Conservation (phyloP, 2,113 vertebrate species). For the Coturnix japonica region DNA sequence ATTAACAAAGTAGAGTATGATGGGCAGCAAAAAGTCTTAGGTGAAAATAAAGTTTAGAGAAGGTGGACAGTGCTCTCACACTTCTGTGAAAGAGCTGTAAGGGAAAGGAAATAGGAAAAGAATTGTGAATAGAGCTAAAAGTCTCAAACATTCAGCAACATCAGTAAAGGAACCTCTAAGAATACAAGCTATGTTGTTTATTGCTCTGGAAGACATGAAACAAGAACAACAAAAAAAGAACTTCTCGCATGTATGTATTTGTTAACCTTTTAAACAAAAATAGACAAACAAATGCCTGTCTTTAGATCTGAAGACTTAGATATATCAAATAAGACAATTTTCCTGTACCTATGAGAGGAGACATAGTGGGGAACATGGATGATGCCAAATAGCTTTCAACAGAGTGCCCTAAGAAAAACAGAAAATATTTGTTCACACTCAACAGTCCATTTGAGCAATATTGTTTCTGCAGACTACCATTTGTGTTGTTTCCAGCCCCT, state of each 20-base stretch:
- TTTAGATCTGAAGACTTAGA: background rate
- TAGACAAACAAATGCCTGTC: background rate
- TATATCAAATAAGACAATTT: background rate
- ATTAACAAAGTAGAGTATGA: background rate
- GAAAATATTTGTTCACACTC: slow-evolving; percentile 62
- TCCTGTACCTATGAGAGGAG: background rate
- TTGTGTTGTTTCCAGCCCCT: slow-evolving; percentile 57
- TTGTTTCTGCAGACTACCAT: slow-evolving; percentile 44
- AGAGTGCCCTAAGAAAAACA: slow-evolving; percentile 50
- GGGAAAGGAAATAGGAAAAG: background rate
- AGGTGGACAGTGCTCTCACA: background rate
- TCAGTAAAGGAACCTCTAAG: background rate
- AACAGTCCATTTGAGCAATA: slow-evolving; percentile 56
- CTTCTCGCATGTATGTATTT: background rate
- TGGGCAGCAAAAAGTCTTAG: background rate
- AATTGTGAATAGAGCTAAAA: background rate
- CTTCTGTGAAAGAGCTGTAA: background rate
- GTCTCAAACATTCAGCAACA: background rate
- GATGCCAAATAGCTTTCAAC: slow-evolving; percentile 59
- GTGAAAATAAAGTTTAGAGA: background rate
- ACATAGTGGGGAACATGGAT: background rate
- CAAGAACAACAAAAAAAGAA: background rate
- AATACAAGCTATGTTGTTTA: background rate
- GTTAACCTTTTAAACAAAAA: background rate
- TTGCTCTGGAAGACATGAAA: background rate